phyloP scores from a whole-genome alignment of 2,888 invertebrate species.

The Thelaira solivaga region DNA sequence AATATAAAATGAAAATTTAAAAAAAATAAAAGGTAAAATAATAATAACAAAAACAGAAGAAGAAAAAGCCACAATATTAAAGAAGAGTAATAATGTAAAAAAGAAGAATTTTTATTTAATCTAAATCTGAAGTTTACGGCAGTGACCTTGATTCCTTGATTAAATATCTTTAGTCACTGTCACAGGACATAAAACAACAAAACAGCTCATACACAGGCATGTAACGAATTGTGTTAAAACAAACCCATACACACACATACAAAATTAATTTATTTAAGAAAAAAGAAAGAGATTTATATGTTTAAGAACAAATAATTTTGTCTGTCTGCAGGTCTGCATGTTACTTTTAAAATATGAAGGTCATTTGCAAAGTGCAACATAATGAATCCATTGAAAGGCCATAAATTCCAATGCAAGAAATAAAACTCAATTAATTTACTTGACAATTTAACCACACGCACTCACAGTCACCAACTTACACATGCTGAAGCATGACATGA shows the following conservation, averaged over 20 bases:
- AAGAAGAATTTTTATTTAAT: conserved; percentile 43
- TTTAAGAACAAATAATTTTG: conserved; percentile 23
- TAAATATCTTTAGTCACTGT: conserved; percentile 59
- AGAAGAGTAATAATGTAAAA: no score
- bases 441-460: neutral
- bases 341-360: conserved; percentile 15
- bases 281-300: conserved; percentile 48
- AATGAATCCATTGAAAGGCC: conserved; percentile 11
- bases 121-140: conserved; percentile 41
- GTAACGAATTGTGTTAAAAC: neutral
- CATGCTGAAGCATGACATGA: no score
- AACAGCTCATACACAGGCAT: neutral
- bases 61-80: no score
- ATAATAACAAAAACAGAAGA: no score
- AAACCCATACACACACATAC: neutral
- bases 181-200: conserved; percentile 18
- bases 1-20: conserved; percentile 1
- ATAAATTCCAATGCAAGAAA: conserved; percentile 12
- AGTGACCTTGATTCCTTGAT: conserved; percentile 54
- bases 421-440: conserved; percentile 13
- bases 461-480: neutral
- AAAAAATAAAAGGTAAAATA: conserved; percentile 21
- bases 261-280: conserved; percentile 11
- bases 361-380: neutral
- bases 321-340: neutral